Conservation (phyloP, 1,140 invertebrate species). For the Eriocheir sinensis region DNA sequence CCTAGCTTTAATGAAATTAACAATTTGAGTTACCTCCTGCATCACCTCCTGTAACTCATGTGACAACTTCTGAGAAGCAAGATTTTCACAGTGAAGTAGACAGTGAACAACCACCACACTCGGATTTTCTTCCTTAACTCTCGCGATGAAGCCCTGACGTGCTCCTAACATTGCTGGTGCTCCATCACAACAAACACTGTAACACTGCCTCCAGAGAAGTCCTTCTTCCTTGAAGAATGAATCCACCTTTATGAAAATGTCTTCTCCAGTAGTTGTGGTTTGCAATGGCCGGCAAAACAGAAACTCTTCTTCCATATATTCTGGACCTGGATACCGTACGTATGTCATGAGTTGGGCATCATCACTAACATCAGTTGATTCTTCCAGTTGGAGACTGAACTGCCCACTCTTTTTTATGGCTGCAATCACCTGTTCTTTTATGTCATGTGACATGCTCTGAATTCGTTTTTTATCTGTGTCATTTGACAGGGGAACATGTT, state of each 20-base stretch:
- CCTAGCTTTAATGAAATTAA: constrained; percentile 51
- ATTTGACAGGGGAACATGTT: constrained; percentile 43
- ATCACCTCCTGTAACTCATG: constrained; percentile 41
- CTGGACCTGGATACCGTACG: constrained; percentile 53
- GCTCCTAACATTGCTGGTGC: constrained; percentile 41
- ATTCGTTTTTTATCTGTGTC: constrained; percentile 59
- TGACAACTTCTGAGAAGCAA: constrained; percentile 45
- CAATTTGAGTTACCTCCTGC: constrained; percentile 44
- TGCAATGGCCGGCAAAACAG: constrained; percentile 41
- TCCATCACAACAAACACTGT: constrained; percentile 56
- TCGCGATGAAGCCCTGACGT: background rate
- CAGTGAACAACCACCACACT: constrained; percentile 54
- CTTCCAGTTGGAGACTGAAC: constrained; percentile 53
- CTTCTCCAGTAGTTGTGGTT: constrained; percentile 50
- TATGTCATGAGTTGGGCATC: constrained; percentile 54
- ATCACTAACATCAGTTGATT: constrained; percentile 58
- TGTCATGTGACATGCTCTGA: constrained; percentile 41
- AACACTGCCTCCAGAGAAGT: constrained; percentile 58
- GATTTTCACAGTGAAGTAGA: constrained; percentile 49
- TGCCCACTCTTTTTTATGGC: constrained; percentile 37
- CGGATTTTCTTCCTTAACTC: constrained; percentile 44
- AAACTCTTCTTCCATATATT: constrained; percentile 49
- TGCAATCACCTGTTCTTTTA: constrained; percentile 38
- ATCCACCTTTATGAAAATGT: constrained; percentile 52
- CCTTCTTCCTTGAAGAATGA: constrained; percentile 64